These are phyloP conservation scores for Acronicta aceris DNA, from an alignment of 2,888 invertebrate species.

Conservation along the genomic window DNA sequence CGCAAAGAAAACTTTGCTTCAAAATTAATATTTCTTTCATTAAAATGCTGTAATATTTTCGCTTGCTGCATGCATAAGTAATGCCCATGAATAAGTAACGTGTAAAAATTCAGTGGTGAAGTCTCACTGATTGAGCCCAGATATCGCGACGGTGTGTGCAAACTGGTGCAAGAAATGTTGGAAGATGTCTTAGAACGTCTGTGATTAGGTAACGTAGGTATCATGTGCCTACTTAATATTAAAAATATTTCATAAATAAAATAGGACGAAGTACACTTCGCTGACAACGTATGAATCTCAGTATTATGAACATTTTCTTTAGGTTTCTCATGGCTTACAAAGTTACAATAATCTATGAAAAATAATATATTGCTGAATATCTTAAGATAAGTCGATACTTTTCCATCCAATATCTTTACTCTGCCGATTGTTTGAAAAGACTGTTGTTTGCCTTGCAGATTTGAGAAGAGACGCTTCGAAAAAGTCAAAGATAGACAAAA, in stretches of 20 bases:
- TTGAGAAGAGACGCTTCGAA: slow-evolving; percentile 45
- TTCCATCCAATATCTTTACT: slow-evolving; percentile 9
- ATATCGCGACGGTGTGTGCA: slow-evolving; percentile 46
- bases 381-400: slow-evolving; percentile 2
- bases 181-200: slow-evolving; percentile 3
- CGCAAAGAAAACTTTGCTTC: slow-evolving; percentile 87
- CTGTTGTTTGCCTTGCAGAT: slow-evolving; percentile 56
- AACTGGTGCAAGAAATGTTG: slow-evolving; percentile 5
- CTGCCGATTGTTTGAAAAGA: slow-evolving; percentile 41
- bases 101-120: slow-evolving; percentile 77
- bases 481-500: slow-evolving; percentile 46
- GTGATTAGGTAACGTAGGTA: neutral
- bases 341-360: no score
- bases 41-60: slow-evolving; percentile 90
- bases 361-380: no score
- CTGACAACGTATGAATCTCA: no score
- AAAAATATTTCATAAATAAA: no score
- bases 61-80: slow-evolving; percentile 90
- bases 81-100: slow-evolving; percentile 87
- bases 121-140: slow-evolving; percentile 69
- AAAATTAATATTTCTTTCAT: slow-evolving; percentile 90
- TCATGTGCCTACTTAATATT: no score
- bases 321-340: no score
- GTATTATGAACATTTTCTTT: no score
- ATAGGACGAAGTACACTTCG: no score